A percentile compares a stretch with the other conserved stretches of the same genome.
Conservation (phyloP, 1,140 invertebrate genomes). For the Drosophila suzukii region DNA sequence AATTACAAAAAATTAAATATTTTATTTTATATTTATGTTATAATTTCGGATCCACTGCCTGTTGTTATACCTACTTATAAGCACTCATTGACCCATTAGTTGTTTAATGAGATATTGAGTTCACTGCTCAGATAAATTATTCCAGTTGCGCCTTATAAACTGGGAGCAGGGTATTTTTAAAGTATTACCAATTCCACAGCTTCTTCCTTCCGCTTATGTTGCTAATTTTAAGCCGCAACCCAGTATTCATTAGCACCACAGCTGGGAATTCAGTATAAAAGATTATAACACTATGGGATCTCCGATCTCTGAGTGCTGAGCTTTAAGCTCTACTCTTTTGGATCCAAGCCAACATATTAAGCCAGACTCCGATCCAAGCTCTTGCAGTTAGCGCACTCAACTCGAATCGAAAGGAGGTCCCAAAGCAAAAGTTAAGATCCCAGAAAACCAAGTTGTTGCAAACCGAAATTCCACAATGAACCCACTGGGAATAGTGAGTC, state of each 20-base stretch:
- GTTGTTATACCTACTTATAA: neutral
- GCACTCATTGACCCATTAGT: neutral
- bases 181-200: conserved; percentile 4
- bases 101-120: neutral
- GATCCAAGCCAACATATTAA: conserved; percentile 58
- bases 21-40: neutral
- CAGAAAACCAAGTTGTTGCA: conserved; percentile 1
- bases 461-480: conserved; percentile 29
- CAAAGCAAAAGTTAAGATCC: neutral
- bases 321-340: conserved; percentile 20
- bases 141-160: neutral
- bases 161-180: conserved; percentile 27
- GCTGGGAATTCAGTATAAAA: conserved; percentile 34
- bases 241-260: conserved; percentile 6
- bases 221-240: conserved; percentile 38
- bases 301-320: conserved; percentile 5
- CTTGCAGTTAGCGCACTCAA: conserved; percentile 54
- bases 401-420: conserved; percentile 40
- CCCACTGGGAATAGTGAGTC: conserved; percentile 35
- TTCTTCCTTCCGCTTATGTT: conserved; percentile 42
- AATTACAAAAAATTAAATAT: neutral
- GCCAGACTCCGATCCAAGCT: conserved; percentile 35
- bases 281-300: conserved; percentile 14
- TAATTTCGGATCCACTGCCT: neutral
- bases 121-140: conserved; percentile 27